These are phyloP conservation scores for Triplophysa tibetana DNA, from an alignment of 2,113 vertebrate genomes.

Conservation along the genomic window DNA sequence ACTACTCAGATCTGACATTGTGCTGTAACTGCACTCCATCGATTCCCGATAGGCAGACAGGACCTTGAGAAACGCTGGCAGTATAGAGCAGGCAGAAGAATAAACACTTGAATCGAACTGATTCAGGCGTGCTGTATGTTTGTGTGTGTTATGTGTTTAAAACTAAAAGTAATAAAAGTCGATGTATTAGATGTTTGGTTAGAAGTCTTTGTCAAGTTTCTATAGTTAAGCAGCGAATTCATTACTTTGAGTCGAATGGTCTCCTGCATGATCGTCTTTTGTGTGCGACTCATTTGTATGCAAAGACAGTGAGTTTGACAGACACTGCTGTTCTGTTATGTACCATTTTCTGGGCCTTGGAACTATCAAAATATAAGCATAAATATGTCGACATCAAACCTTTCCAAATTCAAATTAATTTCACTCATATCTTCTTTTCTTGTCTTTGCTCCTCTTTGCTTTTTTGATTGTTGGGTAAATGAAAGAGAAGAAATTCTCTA, in stretches of 20 bases:
- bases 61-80: conserved; percentile 50
- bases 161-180: not conserved
- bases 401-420: conserved; percentile 12
- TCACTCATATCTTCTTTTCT: not conserved
- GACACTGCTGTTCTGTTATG: conserved; percentile 12
- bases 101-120: conserved; percentile 20
- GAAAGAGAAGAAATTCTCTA: not conserved
- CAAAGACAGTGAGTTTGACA: conserved; percentile 4
- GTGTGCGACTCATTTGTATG: conserved; percentile 7
- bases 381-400: not conserved
- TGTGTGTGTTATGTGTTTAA: conserved; percentile 1
- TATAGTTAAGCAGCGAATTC: not conserved
- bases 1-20: conserved; percentile 39
- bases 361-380: conserved; percentile 17
- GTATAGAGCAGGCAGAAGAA: conserved; percentile 31
- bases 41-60: conserved; percentile 42
- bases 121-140: conserved; percentile 12
- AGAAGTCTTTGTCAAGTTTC: not conserved
- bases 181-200: not conserved
- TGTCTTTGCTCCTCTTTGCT: not conserved
- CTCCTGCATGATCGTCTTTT: not conserved
- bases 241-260: not conserved
- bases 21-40: conserved; percentile 40
- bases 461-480: conserved; percentile 51
- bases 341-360: conserved; percentile 22